Conservation (phyloP, 2,888 invertebrate genomes). For the Lasioglossum oenotherae region DNA sequence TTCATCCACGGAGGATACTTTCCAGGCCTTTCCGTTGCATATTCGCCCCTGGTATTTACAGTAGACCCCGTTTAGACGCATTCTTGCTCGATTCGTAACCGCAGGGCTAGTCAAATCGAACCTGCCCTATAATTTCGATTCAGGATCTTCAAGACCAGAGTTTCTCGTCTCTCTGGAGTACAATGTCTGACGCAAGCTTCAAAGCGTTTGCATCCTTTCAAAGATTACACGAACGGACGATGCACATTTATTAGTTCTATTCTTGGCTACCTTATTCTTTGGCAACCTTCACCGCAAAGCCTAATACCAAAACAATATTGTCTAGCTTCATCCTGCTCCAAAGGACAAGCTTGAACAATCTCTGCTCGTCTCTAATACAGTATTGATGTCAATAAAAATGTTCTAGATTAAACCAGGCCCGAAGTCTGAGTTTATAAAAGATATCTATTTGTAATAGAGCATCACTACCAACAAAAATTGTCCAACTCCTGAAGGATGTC, state of each 20-base stretch:
- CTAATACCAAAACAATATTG: background rate
- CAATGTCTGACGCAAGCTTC: background rate
- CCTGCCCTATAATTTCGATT: background rate
- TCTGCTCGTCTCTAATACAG: background rate
- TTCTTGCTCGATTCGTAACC: background rate
- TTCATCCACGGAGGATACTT: conserved; percentile 66
- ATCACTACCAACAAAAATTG: too few species aligned
- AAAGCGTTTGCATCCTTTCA: background rate
- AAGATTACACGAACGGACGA: too few species aligned
- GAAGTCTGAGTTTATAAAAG: too few species aligned
- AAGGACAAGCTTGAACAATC: background rate
- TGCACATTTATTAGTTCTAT: too few species aligned
- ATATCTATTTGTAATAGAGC: too few species aligned
- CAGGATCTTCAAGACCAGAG: background rate
- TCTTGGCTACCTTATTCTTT: background rate
- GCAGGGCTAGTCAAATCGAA: background rate
- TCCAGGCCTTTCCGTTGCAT: conserved; percentile 34
- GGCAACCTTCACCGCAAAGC: background rate
- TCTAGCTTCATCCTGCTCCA: background rate
- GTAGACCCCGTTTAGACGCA: background rate
- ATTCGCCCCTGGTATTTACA: conserved; percentile 5
- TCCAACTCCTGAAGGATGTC: too few species aligned
- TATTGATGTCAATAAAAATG: background rate
- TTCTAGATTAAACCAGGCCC: background rate
- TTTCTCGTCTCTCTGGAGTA: background rate